Conservation (phyloP, 2,797 vertebrate species). For the Babyrousa celebensis region DNA sequence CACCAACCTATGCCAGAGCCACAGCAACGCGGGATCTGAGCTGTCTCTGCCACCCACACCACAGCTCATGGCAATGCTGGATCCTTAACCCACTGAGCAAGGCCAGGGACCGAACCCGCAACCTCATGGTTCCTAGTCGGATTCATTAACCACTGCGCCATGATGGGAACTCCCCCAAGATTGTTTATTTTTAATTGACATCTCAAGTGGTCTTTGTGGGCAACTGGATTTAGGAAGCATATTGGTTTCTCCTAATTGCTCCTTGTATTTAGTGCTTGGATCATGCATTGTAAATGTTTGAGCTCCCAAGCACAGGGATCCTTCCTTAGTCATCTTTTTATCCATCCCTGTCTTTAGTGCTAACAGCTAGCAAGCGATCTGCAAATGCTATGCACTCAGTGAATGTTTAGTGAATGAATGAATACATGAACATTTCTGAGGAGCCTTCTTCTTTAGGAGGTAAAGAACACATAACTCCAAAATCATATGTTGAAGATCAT, state of each 20-base stretch:
- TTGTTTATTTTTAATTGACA: constrained; percentile 50
- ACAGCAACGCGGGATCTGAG: too few species aligned
- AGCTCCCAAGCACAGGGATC: background rate
- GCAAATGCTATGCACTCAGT: background rate
- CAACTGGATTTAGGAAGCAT: background rate
- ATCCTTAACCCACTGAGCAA: too few species aligned
- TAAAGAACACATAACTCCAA: constrained; percentile 64
- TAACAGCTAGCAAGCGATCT: constrained; percentile 18
- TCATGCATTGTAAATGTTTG: constrained; percentile 6
- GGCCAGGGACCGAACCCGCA: too few species aligned
- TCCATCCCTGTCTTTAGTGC: background rate
- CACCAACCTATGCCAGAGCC: too few species aligned
- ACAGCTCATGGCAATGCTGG: too few species aligned
- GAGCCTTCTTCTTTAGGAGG: constrained; percentile 47
- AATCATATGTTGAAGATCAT: constrained; percentile 49
- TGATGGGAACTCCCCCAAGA: background rate
- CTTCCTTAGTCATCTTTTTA: constrained; percentile 54
- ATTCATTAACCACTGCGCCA: too few species aligned
- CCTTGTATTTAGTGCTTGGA: constrained; percentile 36
- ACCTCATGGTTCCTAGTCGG: too few species aligned
- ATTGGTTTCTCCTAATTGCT: background rate
- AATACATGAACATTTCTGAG: constrained; percentile 34
- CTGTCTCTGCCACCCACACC: too few species aligned
- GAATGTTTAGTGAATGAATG: constrained; percentile 21
- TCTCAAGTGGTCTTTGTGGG: background rate